Evolutionary conservation across 2,113 vertebrate genomes (phyloP).

Genomic region (Uropsilus gracilis): DNA sequence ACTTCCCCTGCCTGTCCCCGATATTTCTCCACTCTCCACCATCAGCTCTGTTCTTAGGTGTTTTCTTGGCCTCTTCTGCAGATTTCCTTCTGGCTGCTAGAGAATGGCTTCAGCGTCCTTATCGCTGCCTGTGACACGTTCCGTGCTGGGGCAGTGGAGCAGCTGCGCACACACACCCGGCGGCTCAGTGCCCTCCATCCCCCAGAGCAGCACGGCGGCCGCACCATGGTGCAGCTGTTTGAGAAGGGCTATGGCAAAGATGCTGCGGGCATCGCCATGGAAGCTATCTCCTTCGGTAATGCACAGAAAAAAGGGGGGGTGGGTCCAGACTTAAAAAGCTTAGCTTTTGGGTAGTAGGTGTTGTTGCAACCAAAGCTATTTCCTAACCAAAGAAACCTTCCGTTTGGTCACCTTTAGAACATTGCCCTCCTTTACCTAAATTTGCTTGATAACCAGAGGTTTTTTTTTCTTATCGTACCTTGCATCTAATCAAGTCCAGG

Average conservation of each 20-base stretch:
- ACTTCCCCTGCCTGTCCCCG: accelerated
- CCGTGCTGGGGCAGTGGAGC: conserved; percentile 96
- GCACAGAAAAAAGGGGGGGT: not conserved
- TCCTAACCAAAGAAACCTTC: not conserved
- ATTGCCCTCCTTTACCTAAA: not conserved
- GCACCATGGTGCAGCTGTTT: conserved; percentile 93
- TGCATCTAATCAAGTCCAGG: not conserved
- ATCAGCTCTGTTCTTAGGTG: not conserved
- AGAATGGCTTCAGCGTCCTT: conserved; percentile 96
- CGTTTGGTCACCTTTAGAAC: not conserved
- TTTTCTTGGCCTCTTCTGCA: conserved; percentile 49
- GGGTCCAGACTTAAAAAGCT: not conserved
- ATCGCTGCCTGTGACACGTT: conserved; percentile 98
- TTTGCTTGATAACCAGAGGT: not conserved
- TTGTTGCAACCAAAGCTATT: not conserved
- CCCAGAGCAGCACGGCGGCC: conserved; percentile 89
- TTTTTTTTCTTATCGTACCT: not conserved
- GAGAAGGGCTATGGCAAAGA: conserved; percentile 99
- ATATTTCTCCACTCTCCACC: not conserved
- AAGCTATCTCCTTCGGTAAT: conserved; percentile 95
- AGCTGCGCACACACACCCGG: conserved; percentile 96
- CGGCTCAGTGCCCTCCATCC: conserved; percentile 95
- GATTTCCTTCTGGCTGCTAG: conserved; percentile 98
- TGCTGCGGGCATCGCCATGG: conserved; percentile 98
- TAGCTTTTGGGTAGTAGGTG: not conserved